These are phyloP conservation scores for Cotesia glomerata DNA, from an alignment of 1,140 invertebrate species.

Conservation along the genomic window DNA sequence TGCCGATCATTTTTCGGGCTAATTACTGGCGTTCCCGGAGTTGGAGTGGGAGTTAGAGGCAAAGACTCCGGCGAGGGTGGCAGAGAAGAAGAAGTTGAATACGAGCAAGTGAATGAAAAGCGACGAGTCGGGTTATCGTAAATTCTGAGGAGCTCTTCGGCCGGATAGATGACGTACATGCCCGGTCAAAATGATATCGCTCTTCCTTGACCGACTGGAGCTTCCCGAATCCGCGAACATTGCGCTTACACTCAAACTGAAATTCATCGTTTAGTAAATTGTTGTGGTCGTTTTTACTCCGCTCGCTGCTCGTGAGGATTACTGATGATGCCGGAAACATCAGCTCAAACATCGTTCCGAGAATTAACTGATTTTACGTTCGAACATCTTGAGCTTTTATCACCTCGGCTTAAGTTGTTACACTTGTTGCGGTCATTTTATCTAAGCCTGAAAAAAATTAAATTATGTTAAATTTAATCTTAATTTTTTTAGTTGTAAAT, in stretches of 20 bases:
- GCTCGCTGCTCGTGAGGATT: constrained; percentile 28
- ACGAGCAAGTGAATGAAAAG: constrained; percentile 30
- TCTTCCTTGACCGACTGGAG: constrained; percentile 31
- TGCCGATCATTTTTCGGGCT: not conserved
- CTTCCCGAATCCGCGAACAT: constrained; percentile 50
- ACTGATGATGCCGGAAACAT: constrained; percentile 13
- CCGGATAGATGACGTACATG: constrained; percentile 66
- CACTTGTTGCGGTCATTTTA: too few relatives aligned
- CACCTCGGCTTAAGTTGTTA: too few relatives aligned
- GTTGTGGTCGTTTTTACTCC: constrained; percentile 42
- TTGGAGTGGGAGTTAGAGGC: too few relatives aligned
- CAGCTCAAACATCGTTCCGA: not conserved
- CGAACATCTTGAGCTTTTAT: not conserved
- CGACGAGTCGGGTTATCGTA: constrained; percentile 53
- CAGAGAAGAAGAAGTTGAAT: too few relatives aligned
- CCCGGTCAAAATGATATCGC: constrained; percentile 40
- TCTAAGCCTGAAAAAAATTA: too few relatives aligned
- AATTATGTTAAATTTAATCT: too few relatives aligned
- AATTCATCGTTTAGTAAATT: constrained; percentile 33
- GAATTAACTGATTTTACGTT: not conserved
- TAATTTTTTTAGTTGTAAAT: too few relatives aligned
- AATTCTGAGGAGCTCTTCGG: constrained; percentile 61
- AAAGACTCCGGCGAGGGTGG: too few relatives aligned
- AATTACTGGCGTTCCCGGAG: too few relatives aligned
- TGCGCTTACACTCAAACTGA: constrained; percentile 33